Evolutionary conservation across 2,797 vertebrate genomes (phyloP).

Genomic region (Muscicapa comitata): DNA sequence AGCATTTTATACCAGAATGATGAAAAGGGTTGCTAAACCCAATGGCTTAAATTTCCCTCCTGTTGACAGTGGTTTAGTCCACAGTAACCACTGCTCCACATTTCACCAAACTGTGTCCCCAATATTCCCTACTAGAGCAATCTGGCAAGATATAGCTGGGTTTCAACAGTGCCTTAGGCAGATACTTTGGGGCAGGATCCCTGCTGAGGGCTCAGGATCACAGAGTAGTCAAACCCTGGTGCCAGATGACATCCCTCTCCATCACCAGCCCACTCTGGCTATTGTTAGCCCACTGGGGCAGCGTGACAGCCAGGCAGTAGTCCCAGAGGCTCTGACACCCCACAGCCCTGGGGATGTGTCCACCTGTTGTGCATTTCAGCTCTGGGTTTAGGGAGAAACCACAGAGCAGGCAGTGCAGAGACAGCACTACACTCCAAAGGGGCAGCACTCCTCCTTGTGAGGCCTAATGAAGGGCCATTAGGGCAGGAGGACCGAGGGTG

Average conservation of each 20-base stretch:
- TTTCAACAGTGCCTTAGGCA: neutral
- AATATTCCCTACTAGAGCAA: neutral
- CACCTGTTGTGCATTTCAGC: neutral
- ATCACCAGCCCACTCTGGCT: neutral
- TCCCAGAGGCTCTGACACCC: neutral
- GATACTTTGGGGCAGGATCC: neutral
- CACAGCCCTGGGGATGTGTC: accelerated
- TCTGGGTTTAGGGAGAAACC: neutral
- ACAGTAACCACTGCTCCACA: neutral
- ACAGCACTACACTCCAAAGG: neutral
- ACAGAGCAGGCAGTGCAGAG: accelerated
- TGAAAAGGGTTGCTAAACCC: neutral
- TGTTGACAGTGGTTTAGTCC: neutral
- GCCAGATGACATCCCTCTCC: neutral
- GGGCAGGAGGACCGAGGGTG: neutral
- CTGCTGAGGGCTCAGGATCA: neutral
- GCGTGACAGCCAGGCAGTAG: neutral
- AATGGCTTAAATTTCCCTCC: neutral
- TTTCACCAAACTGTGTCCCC: neutral
- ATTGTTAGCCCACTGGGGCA: accelerated
- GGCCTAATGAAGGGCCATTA: neutral
- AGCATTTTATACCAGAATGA: neutral
- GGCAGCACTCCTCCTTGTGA: neutral
- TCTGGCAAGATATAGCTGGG: neutral
- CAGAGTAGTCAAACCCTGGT: accelerated